Base-by-base conservation (phyloP, 2,888 invertebrate genomes). In the Lasioglossum morio region DNA sequence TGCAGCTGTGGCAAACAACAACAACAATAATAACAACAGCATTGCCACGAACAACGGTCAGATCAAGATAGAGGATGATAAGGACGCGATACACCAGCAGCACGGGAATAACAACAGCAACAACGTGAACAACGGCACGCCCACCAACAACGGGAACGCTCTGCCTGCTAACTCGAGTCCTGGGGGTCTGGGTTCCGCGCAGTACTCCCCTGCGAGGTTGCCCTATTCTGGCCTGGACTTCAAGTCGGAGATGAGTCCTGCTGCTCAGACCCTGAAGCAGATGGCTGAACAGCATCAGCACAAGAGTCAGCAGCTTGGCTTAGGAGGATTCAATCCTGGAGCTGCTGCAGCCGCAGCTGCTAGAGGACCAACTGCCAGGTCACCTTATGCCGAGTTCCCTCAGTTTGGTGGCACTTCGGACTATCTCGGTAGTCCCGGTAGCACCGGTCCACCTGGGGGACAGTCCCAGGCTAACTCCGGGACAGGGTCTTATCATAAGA, bases 211-310 rank as follows among this genome's bases (percentile, higher is more conserved):
- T 0, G 94, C 95, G 12, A 91, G 95, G 77, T 92, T 96, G 84
- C 95, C 96, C 37, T 96, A 96, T 88, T 95, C 96, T 89, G 94
- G 96, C 82, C 77, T 95, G 8, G 95, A 95, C 75, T 95, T 95
- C 89, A 97, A 96, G 93, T 92, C 97, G 0, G 98, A 98, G 95
- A 96, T 98, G 95, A 98, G 98, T 84, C 98, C 99, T 40, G 99
- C 99, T 0, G 99, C 99, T 75, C 98, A 99, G 96, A 99, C 99
- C 0, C 96, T 99, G 78, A 99, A 99, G 95, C 99, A 99, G 93
- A 99, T 99, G 99, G 99, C 99, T 63, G 99, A 99, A 95, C 99
- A 99, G 95, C 99, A 99, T 95, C 99, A 99, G 95, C 98, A 98
- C 95, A 97, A 98, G 94, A 97, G 96, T 89, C 97, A 96, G 87